These are phyloP conservation scores for Hyalella azteca DNA, from an alignment of 2,888 invertebrate genomes.

Conservation along the genomic window DNA sequence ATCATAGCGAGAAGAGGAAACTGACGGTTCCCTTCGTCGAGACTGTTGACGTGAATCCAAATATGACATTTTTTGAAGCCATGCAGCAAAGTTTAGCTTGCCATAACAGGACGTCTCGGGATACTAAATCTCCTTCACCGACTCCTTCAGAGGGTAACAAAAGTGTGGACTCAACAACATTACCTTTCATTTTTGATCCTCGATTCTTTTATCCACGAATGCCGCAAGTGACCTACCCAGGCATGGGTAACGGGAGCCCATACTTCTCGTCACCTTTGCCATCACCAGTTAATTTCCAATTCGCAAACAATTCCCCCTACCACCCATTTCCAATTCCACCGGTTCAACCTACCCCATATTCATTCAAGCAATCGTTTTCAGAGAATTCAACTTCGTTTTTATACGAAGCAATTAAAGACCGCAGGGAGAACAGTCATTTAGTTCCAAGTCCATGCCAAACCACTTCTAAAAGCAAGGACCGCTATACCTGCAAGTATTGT, in stretches of 20 bases:
- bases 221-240: not conserved
- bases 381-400: constrained; percentile 28
- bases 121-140: not conserved
- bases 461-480: constrained; percentile 28
- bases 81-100: not conserved
- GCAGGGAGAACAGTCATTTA: not conserved
- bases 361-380: constrained; percentile 30
- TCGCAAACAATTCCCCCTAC: constrained; percentile 10
- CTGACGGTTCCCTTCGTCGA: not conserved
- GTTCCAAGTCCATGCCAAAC: not conserved
- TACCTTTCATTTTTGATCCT: not conserved
- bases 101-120: not conserved
- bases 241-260: not conserved
- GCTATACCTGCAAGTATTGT: constrained; percentile 92
- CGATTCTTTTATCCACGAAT: not conserved
- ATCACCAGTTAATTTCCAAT: not conserved
- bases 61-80: not conserved
- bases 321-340: constrained; percentile 40
- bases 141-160: not conserved
- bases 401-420: constrained; percentile 38
- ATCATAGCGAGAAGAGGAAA: not conserved
- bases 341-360: constrained; percentile 40
- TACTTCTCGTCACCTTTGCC: not conserved
- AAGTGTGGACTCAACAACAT: not conserved
- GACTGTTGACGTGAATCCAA: not conserved